Base-by-base conservation (phyloP, 2,888 invertebrate species). In the Volucella bombylans region DNA sequence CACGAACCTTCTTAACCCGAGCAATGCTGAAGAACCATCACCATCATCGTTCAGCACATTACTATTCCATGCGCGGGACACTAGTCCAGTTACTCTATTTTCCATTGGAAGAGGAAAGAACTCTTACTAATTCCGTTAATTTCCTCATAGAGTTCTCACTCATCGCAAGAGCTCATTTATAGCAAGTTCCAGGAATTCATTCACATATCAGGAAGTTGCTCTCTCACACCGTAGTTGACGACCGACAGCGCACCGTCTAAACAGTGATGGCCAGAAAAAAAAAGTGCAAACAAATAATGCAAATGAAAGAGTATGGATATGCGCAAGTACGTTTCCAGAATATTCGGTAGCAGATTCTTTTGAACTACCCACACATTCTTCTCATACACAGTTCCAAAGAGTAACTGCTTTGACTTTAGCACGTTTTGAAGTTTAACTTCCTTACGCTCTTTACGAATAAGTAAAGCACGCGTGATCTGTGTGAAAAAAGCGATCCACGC, bases 51-150 rank as follows among this genome's bases (percentile, higher is more conserved):
- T 23, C 57, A 18, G 47, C 62, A n/a, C 59, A 76, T 83, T 67
- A 80, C 67, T 76, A 85, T 85, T 76, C 83, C 52, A 47, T 50
- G 54, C 76, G 80, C 76, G 74, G 57, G 38, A 31, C 52, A 41
- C 52, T 54, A 80, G 74, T 79, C 71, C 79, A 83, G 83, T 85
- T 85, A 67, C 55, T 76, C 61, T 85, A 61, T 76, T 69, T 71
- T 64, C 65, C 55, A 80, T 47, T 52, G 54, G 43, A 49, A 67
- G 41, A 79, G 31, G 31, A 31, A 6, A 31, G 65, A 83, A 83
- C 83, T 80, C 67, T 76, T 83, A 80, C 67, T 85, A 76, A 85
- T 85, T 80, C 83, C 82, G 82, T 83, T 83, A 83, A 83, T 79
- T 83, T 71, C 73, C 68, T 65, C 68, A 78, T 73, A 68, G 72